Evolutionary conservation across 1,140 invertebrate genomes (phyloP), one percentile per base, ranked within the genome.

Genomic region (Drosophila asahinai): DNA sequence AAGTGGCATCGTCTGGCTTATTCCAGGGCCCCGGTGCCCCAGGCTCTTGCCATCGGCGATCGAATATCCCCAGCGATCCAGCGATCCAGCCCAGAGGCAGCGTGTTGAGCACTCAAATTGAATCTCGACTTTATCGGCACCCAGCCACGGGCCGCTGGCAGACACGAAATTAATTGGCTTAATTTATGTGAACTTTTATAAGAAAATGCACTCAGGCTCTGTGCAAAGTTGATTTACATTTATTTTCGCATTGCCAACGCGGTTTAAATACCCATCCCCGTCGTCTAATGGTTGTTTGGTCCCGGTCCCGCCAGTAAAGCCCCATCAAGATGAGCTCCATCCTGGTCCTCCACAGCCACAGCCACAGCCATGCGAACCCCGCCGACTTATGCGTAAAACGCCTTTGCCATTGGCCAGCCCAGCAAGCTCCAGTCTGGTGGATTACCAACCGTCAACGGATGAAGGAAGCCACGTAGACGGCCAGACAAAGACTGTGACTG

Each of bases 161-260:
- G 73, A 73, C 75, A 82, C 67, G 71, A 86, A 82, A 86, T 79
- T 86, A 86, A 86, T 86, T 86, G 83, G 80, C 80, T 86, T 86
- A 86, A 86, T 86, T 86, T 86, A 82, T 79, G 80, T 75, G 54
- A 52, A 65, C 74, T 73, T 63, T 55, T 82, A 67, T 74, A 70
- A 74, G 75, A 51, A 86, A 86, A 86, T 59, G 61, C 61, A 74
- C 64, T 74, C 51, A 70, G 62, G 54, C 30, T 36, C 54, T 52
- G 43, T 45, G 61, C 61, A 65, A 58, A 66, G 73, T 76, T 77
- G 74, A 65, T 65, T 76, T 66, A 76, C 72, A 76, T 77, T 77
- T 72, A 58, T 76, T 76, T 76, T 49, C 62, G 58, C 48, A 22
- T 63, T 74, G 58, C 33, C 57, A 62, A 62, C 70, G 51, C 59